Conservation (phyloP, 2,797 vertebrate species). For the Paedocypris micromegethes region DNA sequence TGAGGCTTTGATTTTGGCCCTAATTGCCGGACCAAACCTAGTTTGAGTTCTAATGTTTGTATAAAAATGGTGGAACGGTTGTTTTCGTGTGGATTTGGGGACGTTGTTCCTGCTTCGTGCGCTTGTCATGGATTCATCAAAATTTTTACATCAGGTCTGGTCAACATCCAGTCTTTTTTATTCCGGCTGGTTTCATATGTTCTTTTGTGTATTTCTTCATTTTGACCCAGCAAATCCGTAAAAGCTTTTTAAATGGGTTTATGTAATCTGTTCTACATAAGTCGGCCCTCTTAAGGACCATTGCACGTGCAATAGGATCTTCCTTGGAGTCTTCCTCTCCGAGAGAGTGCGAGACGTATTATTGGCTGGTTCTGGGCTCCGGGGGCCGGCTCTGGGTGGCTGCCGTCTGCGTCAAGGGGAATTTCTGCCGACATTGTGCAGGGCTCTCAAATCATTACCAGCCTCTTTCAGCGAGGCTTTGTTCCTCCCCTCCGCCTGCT, state of each 20-base stretch:
- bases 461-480: conserved; percentile 54
- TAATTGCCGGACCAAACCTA: too few species aligned
- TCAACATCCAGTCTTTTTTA: too few species aligned
- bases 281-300: conserved; percentile 1
- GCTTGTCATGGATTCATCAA: too few species aligned
- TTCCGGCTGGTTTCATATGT: conserved; percentile 7
- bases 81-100: too few species aligned
- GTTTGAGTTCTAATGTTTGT: too few species aligned
- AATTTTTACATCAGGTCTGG: too few species aligned
- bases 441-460: conserved; percentile 57
- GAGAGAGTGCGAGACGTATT: conserved; percentile 39
- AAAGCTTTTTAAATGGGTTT: conserved; percentile 10
- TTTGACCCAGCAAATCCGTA: conserved; percentile 6
- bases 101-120: too few species aligned
- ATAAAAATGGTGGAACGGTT: too few species aligned
- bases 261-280: conserved; percentile 17
- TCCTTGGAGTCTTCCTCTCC: conserved; percentile 26
- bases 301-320: conserved; percentile 21
- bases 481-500: conserved; percentile 50
- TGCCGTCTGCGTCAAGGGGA: conserved; percentile 45
- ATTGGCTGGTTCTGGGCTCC: conserved; percentile 47
- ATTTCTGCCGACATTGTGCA: conserved; percentile 55
- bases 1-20: too few species aligned
- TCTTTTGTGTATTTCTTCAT: conserved; percentile 19
- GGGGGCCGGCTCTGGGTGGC: conserved; percentile 44